Conservation (phyloP, 2,113 vertebrate genomes). For the Carollia perspicillata region DNA sequence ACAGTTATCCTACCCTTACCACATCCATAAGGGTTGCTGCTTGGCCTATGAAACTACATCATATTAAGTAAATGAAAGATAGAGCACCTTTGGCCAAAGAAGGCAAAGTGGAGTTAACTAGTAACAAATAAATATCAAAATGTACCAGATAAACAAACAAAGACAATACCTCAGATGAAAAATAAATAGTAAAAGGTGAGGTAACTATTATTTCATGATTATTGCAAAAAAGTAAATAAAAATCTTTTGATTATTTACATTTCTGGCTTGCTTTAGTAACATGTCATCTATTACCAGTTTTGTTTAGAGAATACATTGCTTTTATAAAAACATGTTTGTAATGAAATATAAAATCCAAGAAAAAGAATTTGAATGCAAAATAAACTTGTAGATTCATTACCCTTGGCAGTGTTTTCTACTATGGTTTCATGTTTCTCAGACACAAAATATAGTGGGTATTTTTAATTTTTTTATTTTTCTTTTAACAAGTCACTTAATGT, state of each 20-base stretch:
- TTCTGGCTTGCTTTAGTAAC: slow-evolving; percentile 61
- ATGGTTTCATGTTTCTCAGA: neutral
- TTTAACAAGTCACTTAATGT: slow-evolving; percentile 31
- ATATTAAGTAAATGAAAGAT: neutral
- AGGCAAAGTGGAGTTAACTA: neutral
- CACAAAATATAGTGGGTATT: neutral
- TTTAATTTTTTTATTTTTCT: neutral
- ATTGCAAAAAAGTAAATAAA: slow-evolving; percentile 71
- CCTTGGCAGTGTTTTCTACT: slow-evolving; percentile 47
- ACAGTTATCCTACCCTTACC: neutral
- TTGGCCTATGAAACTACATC: neutral
- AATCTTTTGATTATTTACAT: slow-evolving; percentile 76
- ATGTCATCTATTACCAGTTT: slow-evolving; percentile 70
- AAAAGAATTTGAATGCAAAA: slow-evolving; percentile 75
- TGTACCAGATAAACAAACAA: slow-evolving; percentile 38
- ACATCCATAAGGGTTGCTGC: rapidly evolving
- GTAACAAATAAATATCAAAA: neutral
- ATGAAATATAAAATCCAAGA: slow-evolving; percentile 67
- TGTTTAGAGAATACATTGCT: slow-evolving; percentile 76
- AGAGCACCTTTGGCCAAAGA: neutral
- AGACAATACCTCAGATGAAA: slow-evolving; percentile 40
- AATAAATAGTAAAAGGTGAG: slow-evolving; percentile 64
- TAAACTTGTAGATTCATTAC: slow-evolving; percentile 44
- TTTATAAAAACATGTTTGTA: slow-evolving; percentile 74
- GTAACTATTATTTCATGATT: slow-evolving; percentile 72